Evolutionary conservation across 2,888 invertebrate species (phyloP).

Genomic region (Nezara viridula): DNA sequence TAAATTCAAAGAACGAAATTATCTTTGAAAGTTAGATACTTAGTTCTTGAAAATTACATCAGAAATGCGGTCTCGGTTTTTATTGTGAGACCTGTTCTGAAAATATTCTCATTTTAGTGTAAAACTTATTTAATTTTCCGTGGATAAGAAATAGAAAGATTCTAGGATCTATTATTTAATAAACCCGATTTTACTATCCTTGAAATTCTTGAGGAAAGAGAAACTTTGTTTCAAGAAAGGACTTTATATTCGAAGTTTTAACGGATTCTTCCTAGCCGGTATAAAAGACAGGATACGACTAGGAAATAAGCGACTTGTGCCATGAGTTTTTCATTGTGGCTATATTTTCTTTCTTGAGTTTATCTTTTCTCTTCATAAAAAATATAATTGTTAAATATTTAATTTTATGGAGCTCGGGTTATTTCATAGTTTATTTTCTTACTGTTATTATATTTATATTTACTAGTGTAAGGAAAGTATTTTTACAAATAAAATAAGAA

Average conservation of each 20-base stretch:
- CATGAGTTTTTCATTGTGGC: neutral
- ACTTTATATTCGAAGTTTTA: neutral
- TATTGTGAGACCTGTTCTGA: too few species aligned
- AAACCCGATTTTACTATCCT: neutral
- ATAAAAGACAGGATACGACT: neutral
- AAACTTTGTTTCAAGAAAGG: neutral
- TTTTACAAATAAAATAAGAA: too few species aligned
- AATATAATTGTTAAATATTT: neutral
- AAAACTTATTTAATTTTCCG: neutral
- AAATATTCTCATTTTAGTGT: neutral
- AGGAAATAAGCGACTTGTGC: constrained; percentile 1
- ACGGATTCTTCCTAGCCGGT: neutral
- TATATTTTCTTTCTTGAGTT: neutral
- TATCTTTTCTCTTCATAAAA: neutral
- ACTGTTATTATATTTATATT: too few species aligned
- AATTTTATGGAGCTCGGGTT: too few species aligned
- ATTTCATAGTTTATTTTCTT: too few species aligned
- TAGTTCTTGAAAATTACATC: too few species aligned
- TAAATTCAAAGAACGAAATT: too few species aligned
- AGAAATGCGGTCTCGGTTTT: too few species aligned
- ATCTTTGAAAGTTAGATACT: too few species aligned
- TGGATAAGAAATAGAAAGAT: neutral
- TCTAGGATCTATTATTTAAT: neutral
- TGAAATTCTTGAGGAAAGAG: neutral
- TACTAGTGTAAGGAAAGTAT: too few species aligned